Percentiles rank a stretch among this genome's conserved stretches.
Evolutionary conservation across 2,888 invertebrate genomes (phyloP).

Genomic region (Oscheius sp.): DNA sequence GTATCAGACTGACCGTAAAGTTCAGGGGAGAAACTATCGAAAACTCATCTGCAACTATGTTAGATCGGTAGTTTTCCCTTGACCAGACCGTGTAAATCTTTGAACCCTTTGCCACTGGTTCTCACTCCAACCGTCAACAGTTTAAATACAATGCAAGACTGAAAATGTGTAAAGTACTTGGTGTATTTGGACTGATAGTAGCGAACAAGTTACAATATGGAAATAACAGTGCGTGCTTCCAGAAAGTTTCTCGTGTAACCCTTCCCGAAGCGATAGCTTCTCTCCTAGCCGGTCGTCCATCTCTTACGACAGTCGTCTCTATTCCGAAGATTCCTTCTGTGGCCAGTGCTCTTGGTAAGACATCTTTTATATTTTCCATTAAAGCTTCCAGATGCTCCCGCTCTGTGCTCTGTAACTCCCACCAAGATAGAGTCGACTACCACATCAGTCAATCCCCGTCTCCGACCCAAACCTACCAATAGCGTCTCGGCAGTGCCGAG

Average conservation of each 20-base stretch:
- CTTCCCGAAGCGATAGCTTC: background rate
- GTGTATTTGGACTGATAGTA: too few species aligned
- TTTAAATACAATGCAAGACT: too few species aligned
- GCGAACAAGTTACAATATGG: too few species aligned
- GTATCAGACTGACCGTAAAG: too few species aligned
- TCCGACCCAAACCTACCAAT: constrained; percentile 68
- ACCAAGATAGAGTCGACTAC: constrained; percentile 41
- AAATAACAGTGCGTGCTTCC: too few species aligned
- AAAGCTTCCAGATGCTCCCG: constrained; percentile 8
- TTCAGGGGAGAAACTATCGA: too few species aligned
- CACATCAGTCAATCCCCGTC: constrained; percentile 71
- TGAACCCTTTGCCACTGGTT: too few species aligned
- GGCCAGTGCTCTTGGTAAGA: constrained; percentile 10
- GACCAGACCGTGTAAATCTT: too few species aligned
- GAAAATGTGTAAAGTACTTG: too few species aligned
- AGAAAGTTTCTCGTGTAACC: constrained; percentile 22
- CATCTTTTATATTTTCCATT: background rate
- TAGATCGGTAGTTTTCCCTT: too few species aligned
- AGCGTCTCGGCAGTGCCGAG: constrained; percentile 33
- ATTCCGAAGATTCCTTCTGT: constrained; percentile 22
- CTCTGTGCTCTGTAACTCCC: constrained; percentile 25
- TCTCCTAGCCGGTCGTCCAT: constrained; percentile 1
- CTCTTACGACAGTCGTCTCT: background rate
- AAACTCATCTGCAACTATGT: too few species aligned
- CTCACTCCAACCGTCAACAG: too few species aligned